Percentiles rank a stretch among this genome's conserved stretches.
Conservation (phyloP, 2,888 invertebrate genomes). For the Netelia inedita region DNA sequence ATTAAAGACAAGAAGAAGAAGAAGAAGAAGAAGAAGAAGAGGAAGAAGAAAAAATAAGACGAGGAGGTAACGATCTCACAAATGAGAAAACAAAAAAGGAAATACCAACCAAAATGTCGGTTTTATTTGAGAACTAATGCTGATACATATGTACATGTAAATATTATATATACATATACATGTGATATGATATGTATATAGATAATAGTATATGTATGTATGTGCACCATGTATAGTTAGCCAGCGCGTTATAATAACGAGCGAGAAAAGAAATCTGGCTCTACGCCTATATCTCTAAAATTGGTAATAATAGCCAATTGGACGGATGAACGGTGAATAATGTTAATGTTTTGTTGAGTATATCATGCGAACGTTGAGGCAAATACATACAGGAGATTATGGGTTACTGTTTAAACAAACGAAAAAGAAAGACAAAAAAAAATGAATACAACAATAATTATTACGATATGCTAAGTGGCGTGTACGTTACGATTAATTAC, state of each 20-base stretch:
- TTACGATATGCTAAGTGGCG: constrained; percentile 67
- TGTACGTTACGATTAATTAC: constrained; percentile 70
- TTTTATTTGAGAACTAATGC: constrained; percentile 45
- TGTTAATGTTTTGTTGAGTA: constrained; percentile 82
- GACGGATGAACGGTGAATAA: constrained; percentile 66
- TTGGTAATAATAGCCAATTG: constrained; percentile 69
- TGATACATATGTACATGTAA: constrained; percentile 55
- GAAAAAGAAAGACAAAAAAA: constrained; percentile 24
- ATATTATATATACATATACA: constrained; percentile 65
- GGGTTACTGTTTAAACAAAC: constrained; percentile 74
- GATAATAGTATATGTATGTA: constrained; percentile 58
- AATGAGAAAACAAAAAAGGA: constrained; percentile 46
- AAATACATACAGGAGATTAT: constrained; percentile 76
- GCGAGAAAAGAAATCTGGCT: constrained; percentile 65
- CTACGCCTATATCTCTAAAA: constrained; percentile 70
- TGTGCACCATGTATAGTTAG: constrained; percentile 69
- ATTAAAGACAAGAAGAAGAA: constrained; percentile 67
- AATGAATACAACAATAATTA: constrained; percentile 71
- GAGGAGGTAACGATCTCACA: constrained; percentile 18
- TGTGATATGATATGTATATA: constrained; percentile 63
- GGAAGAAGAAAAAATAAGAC: constrained; percentile 33
- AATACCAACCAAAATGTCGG: constrained; percentile 32
- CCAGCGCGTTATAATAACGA: constrained; percentile 70
- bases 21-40: constrained; percentile 77
- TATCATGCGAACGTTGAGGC: constrained; percentile 80